These are phyloP conservation scores for Fregata magnificens DNA, from an alignment of 2,113 vertebrate species.

Conservation along the genomic window DNA sequence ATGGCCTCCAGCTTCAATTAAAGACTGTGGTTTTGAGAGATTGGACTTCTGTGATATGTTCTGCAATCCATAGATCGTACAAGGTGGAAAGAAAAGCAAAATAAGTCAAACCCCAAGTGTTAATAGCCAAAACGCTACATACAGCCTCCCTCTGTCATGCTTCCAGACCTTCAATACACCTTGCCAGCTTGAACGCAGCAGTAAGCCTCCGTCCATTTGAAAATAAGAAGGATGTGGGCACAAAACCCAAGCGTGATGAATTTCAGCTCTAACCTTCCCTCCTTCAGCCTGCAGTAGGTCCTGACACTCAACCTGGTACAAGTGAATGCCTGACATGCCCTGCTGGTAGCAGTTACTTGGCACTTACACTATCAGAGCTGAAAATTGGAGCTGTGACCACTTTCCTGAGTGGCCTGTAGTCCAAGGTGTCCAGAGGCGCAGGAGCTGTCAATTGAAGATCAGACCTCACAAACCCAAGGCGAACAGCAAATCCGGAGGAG, in stretches of 20 bases:
- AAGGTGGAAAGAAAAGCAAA: not conserved
- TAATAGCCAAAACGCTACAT: not conserved
- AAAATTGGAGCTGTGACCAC: not conserved
- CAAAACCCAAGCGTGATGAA: not conserved
- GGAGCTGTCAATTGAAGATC: not conserved
- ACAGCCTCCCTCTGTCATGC: not conserved
- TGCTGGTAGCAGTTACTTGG: not conserved
- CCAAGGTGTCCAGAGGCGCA: not conserved
- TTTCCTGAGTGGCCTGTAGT: not conserved
- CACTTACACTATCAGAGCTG: not conserved
- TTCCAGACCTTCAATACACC: not conserved
- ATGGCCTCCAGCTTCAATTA: not conserved
- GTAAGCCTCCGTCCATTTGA: not conserved
- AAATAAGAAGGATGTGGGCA: not conserved
- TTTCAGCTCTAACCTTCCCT: not conserved
- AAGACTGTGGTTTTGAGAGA: not conserved
- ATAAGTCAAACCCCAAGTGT: not conserved
- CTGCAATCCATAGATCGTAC: not conserved
- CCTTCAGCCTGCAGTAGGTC: not conserved
- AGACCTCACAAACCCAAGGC: not conserved
- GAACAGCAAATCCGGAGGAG: rapidly evolving
- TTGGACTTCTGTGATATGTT: not conserved
- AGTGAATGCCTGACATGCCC: not conserved
- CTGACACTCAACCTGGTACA: not conserved
- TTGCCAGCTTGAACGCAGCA: not conserved